A percentile compares a stretch with the other conserved stretches of the same genome.
Evolutionary conservation across 2,888 invertebrate species (phyloP).

Genomic region (Drosophila aldrichi): DNA sequence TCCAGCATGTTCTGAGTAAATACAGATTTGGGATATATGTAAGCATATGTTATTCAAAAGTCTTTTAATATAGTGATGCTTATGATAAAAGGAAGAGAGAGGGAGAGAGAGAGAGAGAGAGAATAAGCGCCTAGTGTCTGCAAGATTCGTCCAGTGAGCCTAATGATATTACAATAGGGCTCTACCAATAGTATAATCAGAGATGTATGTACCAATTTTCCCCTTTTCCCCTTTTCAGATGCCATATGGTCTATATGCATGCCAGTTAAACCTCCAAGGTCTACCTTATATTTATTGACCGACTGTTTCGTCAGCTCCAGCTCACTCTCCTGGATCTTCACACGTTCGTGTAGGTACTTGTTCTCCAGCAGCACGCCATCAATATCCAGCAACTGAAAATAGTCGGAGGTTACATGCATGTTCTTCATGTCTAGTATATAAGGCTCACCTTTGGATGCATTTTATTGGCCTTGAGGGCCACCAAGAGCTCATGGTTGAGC

Average conservation of each 20-base stretch:
- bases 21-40: neutral
- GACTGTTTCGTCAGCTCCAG: constrained; percentile 91
- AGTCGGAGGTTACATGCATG: too few species aligned
- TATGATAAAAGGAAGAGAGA: too few species aligned
- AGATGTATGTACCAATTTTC: neutral
- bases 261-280: neutral
- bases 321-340: constrained; percentile 92
- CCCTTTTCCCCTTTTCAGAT: neutral
- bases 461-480: constrained; percentile 87
- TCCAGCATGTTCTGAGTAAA: constrained; percentile 88
- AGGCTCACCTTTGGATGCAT: constrained; percentile 79
- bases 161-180: too few species aligned
- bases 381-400: constrained; percentile 88
- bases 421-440: neutral
- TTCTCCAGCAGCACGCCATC: constrained; percentile 93
- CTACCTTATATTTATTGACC: constrained; percentile 91
- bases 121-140: too few species aligned
- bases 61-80: neutral
- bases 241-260: neutral
- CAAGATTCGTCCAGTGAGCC: too few species aligned
- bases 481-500: constrained; percentile 92
- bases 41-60: neutral
- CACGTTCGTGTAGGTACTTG: constrained; percentile 92
- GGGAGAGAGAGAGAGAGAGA: too few species aligned
- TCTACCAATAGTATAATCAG: neutral